These are phyloP conservation scores for Gnathonemus longibarbis DNA, from an alignment of 2,113 vertebrate species.

Conservation along the genomic window DNA sequence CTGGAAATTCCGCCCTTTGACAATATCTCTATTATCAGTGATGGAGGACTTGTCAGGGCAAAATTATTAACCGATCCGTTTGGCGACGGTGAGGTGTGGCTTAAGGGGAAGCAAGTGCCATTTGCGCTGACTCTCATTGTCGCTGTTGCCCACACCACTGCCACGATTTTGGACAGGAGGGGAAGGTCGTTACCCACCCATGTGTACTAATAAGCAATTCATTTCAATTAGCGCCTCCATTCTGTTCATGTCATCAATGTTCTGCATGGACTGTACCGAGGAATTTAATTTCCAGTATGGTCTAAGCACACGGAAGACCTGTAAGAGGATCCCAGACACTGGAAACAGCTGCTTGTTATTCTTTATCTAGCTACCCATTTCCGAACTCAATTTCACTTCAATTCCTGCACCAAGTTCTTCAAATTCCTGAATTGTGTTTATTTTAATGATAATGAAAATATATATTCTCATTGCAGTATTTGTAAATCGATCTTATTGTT, in stretches of 20 bases:
- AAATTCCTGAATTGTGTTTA: neutral
- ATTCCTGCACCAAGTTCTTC: neutral
- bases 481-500: neutral
- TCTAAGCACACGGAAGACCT: neutral
- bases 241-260: neutral
- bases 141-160: slow-evolving; percentile 28
- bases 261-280: neutral
- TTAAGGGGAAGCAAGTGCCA: slow-evolving; percentile 33
- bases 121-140: slow-evolving; percentile 27
- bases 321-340: neutral
- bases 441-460: neutral
- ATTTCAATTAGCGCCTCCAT: slow-evolving; percentile 37
- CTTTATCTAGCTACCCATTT: too few species aligned
- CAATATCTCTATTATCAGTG: slow-evolving; percentile 55
- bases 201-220: slow-evolving; percentile 49
- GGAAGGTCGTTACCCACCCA: slow-evolving; percentile 48
- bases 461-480: neutral
- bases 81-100: slow-evolving; percentile 23
- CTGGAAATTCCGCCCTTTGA: slow-evolving; percentile 42
- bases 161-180: slow-evolving; percentile 34
- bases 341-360: neutral
- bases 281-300: neutral
- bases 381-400: neutral
- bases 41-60: slow-evolving; percentile 39
- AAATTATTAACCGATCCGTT: slow-evolving; percentile 46